Evolutionary conservation across 2,888 invertebrate species (phyloP), one percentile per base, ranked within the genome.

Genomic region (Apamea monoglypha): DNA sequence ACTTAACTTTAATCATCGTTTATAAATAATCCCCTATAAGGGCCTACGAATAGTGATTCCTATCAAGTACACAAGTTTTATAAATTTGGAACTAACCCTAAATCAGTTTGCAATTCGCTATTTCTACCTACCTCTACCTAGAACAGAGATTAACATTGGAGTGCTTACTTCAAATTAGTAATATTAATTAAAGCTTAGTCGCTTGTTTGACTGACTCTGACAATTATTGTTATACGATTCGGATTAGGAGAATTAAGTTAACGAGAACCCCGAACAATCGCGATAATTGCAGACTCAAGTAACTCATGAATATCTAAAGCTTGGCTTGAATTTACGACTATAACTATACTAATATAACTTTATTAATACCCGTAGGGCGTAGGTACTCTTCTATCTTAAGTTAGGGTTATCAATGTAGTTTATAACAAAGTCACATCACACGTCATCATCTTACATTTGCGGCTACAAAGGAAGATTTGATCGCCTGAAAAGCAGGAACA

Each of bases 231-330:
- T 53, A 40, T n/a, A 36, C n/a, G 68, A 44, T 61, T 53, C 21
- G 32, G 44, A 79, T 68, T 79, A 61, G 10, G 25, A 29, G 63
- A 63, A 25, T 79, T 69, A 53, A 21, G 29, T n/a, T 69, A 61
- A 32, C 61, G 29, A 69, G 61, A 50, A 12, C 32, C 32, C 40
- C 6, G n/a, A 53, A 36, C 25, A 36, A 70, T 70, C 47, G 29
- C 25, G 47, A 47, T 70, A 18, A 70, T 56, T 29, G 63, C 12
- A 53, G 53, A 32, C 32, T 79, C 25, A 50, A 61, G 25, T 50
- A 18, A 78, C 10, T 59, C 36, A 50, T 59, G 6, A 68, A 67
- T 32, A 63, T 79, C 53, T 47, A 47, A 29, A 40, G 21, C 29
- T 53, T n/a, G 12, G 25, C 7, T 78, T 40, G 10, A 18, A 21